These are phyloP conservation scores for Andrena camellia DNA, from an alignment of 2,888 invertebrate genomes.

Conservation along the genomic window DNA sequence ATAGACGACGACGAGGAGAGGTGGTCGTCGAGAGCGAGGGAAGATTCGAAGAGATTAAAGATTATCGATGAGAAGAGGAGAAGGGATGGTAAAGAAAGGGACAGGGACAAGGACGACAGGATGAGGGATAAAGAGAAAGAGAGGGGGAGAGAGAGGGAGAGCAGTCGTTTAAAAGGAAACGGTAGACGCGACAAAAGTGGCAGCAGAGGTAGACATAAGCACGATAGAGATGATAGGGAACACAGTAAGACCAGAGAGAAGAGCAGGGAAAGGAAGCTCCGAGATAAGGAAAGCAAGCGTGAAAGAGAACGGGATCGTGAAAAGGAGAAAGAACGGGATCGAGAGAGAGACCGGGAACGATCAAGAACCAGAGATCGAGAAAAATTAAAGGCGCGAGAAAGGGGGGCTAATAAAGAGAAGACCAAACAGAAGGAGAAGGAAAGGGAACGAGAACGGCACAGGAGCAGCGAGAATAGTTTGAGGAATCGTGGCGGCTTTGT, in stretches of 20 bases:
- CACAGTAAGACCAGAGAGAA: slow-evolving; percentile 76
- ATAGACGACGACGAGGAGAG: slow-evolving; percentile 52
- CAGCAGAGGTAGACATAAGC: slow-evolving; percentile 74
- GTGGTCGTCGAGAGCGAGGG: slow-evolving; percentile 13
- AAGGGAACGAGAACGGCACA: slow-evolving; percentile 71
- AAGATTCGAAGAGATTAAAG: slow-evolving; percentile 50
- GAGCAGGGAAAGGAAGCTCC: slow-evolving; percentile 77
- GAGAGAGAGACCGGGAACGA: slow-evolving; percentile 68
- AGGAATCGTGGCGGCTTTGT: slow-evolving; percentile 61
- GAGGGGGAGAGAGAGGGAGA: slow-evolving; percentile 11
- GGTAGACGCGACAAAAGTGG: slow-evolving; percentile 70
- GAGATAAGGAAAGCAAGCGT: slow-evolving; percentile 76
- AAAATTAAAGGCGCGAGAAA: slow-evolving; percentile 68
- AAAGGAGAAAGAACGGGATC: slow-evolving; percentile 70
- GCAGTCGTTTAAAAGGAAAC: slow-evolving; percentile 31
- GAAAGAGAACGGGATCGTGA: slow-evolving; percentile 74
- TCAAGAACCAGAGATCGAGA: slow-evolving; percentile 62
- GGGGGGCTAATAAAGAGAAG: slow-evolving; percentile 72
- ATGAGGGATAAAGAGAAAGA: slow-evolving; percentile 32
- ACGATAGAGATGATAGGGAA: slow-evolving; percentile 73
- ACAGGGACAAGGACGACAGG: slow-evolving; percentile 72
- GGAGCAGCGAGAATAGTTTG: slow-evolving; percentile 66
- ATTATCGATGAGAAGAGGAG: slow-evolving; percentile 70
- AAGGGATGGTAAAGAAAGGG: slow-evolving; percentile 72
- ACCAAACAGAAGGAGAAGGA: slow-evolving; percentile 62